Evolutionary conservation across 2,113 vertebrate genomes (phyloP).

Genomic region (Sorex araneus): DNA sequence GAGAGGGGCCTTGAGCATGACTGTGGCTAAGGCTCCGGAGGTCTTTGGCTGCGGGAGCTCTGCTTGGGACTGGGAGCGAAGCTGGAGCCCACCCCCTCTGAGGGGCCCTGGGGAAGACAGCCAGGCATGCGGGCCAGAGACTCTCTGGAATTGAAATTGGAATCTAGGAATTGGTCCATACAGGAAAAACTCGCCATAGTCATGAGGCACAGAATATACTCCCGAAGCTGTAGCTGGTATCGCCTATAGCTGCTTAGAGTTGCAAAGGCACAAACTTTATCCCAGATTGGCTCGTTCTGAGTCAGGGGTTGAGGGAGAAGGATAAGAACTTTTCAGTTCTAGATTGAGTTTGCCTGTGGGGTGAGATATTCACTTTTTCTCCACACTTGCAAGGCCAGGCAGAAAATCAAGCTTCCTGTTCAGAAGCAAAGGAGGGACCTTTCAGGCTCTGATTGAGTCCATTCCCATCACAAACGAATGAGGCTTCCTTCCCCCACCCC

Average conservation of each 20-base stretch:
- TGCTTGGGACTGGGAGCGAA: too few species aligned
- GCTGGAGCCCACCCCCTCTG: too few species aligned
- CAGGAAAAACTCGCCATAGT: neutral
- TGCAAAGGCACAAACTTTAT: neutral
- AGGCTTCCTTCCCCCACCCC: too few species aligned
- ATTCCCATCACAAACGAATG: too few species aligned
- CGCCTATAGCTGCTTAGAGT: neutral
- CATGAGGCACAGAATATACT: neutral
- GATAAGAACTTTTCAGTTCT: neutral
- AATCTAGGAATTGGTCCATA: neutral
- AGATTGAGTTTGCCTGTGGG: neutral
- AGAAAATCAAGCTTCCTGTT: neutral
- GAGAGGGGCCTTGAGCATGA: too few species aligned
- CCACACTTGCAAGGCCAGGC: neutral
- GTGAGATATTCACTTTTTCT: too few species aligned
- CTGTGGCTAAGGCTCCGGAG: too few species aligned
- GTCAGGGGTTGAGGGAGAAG: neutral
- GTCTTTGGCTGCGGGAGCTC: too few species aligned
- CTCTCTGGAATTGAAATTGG: too few species aligned
- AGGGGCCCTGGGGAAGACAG: too few species aligned
- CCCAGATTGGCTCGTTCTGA: neutral
- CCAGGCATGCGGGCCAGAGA: too few species aligned
- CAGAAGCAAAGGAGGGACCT: neutral
- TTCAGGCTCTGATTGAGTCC: neutral
- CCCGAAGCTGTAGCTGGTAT: neutral